These are phyloP conservation scores for Melitaea athalia DNA, from an alignment of 2,888 invertebrate genomes.

Conservation along the genomic window DNA sequence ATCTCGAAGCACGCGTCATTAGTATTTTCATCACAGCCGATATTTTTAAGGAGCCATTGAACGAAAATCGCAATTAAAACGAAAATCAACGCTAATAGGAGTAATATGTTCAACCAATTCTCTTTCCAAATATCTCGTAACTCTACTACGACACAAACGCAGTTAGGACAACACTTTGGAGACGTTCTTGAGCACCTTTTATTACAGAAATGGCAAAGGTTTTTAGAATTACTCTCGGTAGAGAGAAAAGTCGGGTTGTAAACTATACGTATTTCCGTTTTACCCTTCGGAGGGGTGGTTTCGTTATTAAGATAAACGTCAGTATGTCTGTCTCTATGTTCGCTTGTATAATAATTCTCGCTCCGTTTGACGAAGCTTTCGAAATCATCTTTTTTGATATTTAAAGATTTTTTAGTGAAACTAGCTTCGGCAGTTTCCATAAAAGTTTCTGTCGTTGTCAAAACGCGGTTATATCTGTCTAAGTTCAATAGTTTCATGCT, in stretches of 20 bases:
- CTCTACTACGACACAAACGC: slow-evolving; percentile 66
- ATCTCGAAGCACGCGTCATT: slow-evolving; percentile 61
- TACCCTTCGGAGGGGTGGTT: slow-evolving; percentile 47
- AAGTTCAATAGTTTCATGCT: slow-evolving; percentile 73
- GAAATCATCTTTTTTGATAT: slow-evolving; percentile 60
- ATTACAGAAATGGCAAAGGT: slow-evolving; percentile 65
- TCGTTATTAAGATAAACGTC: slow-evolving; percentile 58
- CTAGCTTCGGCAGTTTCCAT: slow-evolving; percentile 68
- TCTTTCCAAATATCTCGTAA: slow-evolving; percentile 65
- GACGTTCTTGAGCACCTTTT: slow-evolving; percentile 65
- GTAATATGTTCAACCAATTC: slow-evolving; percentile 72
- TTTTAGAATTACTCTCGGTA: slow-evolving; percentile 50
- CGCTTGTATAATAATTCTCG: slow-evolving; percentile 72
- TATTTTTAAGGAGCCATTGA: slow-evolving; percentile 60
- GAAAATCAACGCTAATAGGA: slow-evolving; percentile 62
- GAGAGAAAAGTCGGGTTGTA: slow-evolving; percentile 75
- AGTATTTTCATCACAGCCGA: slow-evolving; percentile 51
- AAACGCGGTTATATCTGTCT: slow-evolving; percentile 69
- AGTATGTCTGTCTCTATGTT: slow-evolving; percentile 60
- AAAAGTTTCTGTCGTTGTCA: slow-evolving; percentile 72
- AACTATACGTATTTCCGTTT: slow-evolving; percentile 73
- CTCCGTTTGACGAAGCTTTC: slow-evolving; percentile 75
- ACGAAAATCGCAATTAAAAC: slow-evolving; percentile 63
- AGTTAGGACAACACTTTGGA: slow-evolving; percentile 65
- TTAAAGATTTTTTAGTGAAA: slow-evolving; percentile 66